A percentile compares a stretch with the other conserved stretches of the same genome.
Conservation (phyloP, 2,113 vertebrate species). For the Mesoclemmys tuberculata region DNA sequence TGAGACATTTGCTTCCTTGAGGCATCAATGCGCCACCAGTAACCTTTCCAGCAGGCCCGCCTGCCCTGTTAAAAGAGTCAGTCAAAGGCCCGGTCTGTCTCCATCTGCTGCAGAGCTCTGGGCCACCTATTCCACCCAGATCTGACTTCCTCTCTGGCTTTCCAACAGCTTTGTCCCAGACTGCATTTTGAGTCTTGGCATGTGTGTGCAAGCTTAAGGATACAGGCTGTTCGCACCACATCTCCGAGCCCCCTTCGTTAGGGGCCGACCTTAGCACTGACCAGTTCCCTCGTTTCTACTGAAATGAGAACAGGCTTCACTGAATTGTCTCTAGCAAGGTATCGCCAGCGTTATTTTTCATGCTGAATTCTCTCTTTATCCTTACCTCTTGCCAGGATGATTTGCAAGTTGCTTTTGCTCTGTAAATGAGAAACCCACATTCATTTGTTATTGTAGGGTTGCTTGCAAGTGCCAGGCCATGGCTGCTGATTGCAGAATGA, state of each 20-base stretch:
- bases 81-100: neutral
- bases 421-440: neutral
- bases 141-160: neutral
- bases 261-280: neutral
- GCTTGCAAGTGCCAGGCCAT: neutral
- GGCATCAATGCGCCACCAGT: fast-evolving
- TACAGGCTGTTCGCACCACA: neutral
- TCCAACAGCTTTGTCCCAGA: neutral
- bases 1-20: neutral
- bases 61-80: neutral
- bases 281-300: neutral
- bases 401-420: neutral
- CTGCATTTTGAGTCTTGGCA: neutral
- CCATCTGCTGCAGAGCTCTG: neutral
- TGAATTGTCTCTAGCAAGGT: neutral
- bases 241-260: neutral
- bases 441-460: neutral
- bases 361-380: neutral
- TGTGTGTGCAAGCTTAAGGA: neutral
- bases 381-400: fast-evolving
- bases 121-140: neutral
- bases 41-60: neutral
- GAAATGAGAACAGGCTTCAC: neutral
- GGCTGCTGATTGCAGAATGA: neutral
- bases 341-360: fast-evolving